These are phyloP conservation scores for Salpingus planirostris DNA, from an alignment of 2,888 invertebrate genomes.

Conservation along the genomic window DNA sequence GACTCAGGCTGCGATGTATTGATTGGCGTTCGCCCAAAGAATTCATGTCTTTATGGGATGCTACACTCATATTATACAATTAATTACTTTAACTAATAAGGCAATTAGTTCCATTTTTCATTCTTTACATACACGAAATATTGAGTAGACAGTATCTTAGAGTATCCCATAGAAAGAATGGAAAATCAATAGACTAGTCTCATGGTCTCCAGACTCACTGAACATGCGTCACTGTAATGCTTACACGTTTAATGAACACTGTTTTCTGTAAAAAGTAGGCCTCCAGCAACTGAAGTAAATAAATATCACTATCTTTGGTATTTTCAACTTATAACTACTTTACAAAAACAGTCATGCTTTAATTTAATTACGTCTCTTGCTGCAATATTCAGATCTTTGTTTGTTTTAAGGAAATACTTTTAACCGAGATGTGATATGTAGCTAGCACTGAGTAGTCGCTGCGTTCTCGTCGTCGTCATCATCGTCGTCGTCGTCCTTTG, in stretches of 20 bases:
- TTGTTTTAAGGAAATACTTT: slow-evolving; percentile 20
- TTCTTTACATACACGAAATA: no score
- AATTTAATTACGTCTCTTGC: slow-evolving; percentile 12
- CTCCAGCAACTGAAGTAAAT: slow-evolving; percentile 13
- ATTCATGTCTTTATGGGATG: slow-evolving; percentile 21
- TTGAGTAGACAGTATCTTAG: slow-evolving; percentile 23
- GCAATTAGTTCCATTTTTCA: slow-evolving; percentile 24
- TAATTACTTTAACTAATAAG: slow-evolving; percentile 30
- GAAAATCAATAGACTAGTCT: slow-evolving; percentile 25
- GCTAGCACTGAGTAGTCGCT: slow-evolving; percentile 35
- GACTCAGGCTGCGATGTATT: slow-evolving; percentile 32
- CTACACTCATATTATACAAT: slow-evolving; percentile 15
- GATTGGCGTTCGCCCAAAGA: slow-evolving; percentile 21
- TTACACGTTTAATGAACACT: slow-evolving; percentile 30
- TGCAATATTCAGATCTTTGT: slow-evolving; percentile 27
- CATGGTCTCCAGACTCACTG: slow-evolving; percentile 19
- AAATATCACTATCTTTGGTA: slow-evolving; percentile 39
- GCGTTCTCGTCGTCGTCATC: no score
- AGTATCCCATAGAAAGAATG: slow-evolving; percentile 22
- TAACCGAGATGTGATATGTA: slow-evolving; percentile 27
- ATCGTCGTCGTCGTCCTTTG: slow-evolving; percentile 35
- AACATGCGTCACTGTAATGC: no score
- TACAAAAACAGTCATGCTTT: slow-evolving; percentile 25
- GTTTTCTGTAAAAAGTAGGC: slow-evolving; percentile 17
- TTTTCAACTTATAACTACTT: slow-evolving; percentile 31